Evolutionary conservation across 2,797 vertebrate genomes (phyloP).

Genomic region (Syndactyla subalaris): DNA sequence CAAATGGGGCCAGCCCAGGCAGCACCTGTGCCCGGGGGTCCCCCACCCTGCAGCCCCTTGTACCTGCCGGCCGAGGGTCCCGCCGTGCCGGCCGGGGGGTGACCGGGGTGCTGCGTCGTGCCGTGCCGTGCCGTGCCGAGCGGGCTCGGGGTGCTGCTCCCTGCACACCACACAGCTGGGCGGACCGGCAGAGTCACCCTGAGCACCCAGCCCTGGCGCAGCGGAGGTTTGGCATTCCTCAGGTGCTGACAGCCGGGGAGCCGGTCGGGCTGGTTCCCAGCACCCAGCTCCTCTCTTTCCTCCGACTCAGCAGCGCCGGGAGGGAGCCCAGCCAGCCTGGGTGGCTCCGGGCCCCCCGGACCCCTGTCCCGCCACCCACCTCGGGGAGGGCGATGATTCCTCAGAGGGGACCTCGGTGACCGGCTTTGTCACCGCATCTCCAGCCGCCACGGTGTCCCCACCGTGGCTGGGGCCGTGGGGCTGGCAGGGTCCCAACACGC

Average conservation of each 20-base stretch:
- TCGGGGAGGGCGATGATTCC: not conserved
- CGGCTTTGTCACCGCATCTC: accelerated
- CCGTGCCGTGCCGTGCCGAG: not conserved
- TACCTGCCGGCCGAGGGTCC: slow-evolving; percentile 16
- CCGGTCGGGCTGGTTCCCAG: slow-evolving; percentile 75
- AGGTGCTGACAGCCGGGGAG: slow-evolving; percentile 72
- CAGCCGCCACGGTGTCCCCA: too few species aligned
- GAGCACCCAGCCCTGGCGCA: slow-evolving; percentile 64
- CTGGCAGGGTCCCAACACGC: accelerated
- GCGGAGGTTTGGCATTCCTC: slow-evolving; percentile 73
- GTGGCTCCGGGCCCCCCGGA: not conserved
- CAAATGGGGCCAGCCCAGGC: not conserved
- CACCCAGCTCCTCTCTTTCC: not conserved
- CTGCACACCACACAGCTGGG: slow-evolving; percentile 61
- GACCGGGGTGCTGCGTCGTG: not conserved
- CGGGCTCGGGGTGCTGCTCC: not conserved
- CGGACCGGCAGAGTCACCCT: slow-evolving; percentile 67
- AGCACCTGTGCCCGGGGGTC: accelerated
- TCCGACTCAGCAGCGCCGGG: slow-evolving; percentile 35
- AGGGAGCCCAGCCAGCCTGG: not conserved
- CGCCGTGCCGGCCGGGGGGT: accelerated
- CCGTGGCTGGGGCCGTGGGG: accelerated
- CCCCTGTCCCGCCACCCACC: not conserved
- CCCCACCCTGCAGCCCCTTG: not conserved
- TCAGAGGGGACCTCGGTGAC: not conserved